Evolutionary conservation across 2,888 invertebrate species (phyloP).

Genomic region (Acholoe squamosa): DNA sequence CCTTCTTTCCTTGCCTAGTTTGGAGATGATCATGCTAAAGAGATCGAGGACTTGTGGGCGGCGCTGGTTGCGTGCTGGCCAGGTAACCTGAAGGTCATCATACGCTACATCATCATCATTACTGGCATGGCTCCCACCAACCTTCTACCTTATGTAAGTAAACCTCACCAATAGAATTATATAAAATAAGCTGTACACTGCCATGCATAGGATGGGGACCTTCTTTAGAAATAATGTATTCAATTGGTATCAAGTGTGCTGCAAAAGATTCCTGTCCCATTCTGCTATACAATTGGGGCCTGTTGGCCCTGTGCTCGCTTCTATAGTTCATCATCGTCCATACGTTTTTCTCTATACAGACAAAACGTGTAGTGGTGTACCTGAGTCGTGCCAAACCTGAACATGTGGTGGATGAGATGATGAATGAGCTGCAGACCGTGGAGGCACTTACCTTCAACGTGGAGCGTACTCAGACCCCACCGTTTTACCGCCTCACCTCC

Average conservation of each 20-base stretch:
- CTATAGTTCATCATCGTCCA: neutral
- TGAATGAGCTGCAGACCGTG: conserved; percentile 95
- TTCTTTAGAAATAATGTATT: too few species aligned
- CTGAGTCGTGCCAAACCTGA: conserved; percentile 95
- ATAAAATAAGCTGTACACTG: neutral
- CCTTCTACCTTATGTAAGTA: conserved; percentile 92
- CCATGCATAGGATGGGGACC: too few species aligned
- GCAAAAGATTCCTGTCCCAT: too few species aligned
- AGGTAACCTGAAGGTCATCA: conserved; percentile 97
- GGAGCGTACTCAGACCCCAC: conserved; percentile 98
- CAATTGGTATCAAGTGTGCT: too few species aligned
- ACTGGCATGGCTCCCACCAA: conserved; percentile 98
- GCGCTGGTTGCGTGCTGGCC: conserved; percentile 97
- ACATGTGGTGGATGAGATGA: conserved; percentile 96
- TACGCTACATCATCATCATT: conserved; percentile 97
- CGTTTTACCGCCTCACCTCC: conserved; percentile 95
- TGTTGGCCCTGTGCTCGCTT: too few species aligned
- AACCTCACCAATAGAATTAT: too few species aligned
- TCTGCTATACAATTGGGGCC: too few species aligned
- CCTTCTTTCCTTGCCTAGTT: conserved; percentile 86
- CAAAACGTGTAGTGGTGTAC: conserved; percentile 96
- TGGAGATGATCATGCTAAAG: conserved; percentile 96
- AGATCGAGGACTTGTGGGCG: conserved; percentile 98
- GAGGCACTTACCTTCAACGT: conserved; percentile 97
- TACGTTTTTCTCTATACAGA: conserved; percentile 86